These are phyloP conservation scores for Propithecus deckenii DNA, from an alignment of 2,797 vertebrate genomes.

Conservation along the genomic window DNA sequence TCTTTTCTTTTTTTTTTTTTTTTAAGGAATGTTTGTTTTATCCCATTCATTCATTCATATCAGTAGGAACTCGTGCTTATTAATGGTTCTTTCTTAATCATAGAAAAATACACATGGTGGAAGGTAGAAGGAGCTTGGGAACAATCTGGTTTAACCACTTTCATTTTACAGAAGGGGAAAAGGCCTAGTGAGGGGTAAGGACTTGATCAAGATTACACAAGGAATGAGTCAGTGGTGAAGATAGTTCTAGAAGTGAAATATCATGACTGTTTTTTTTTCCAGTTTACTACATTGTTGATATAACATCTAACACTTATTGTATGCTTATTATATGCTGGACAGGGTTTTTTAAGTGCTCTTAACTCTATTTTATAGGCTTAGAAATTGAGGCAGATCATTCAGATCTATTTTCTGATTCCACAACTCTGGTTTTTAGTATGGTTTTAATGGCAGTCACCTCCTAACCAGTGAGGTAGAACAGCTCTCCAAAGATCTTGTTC, in stretches of 20 bases:
- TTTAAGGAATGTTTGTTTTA: no score
- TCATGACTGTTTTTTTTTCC: background rate
- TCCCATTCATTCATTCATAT: no score
- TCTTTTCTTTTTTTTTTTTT: background rate
- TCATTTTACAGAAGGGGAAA: background rate
- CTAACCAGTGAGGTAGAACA: background rate
- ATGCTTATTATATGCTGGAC: background rate
- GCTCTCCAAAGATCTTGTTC: constrained; percentile 18
- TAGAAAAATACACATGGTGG: constrained; percentile 10
- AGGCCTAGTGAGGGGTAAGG: background rate
- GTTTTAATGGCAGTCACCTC: background rate
- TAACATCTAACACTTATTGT: background rate
- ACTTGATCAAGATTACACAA: constrained; percentile 5
- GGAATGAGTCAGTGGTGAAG: constrained; percentile 2
- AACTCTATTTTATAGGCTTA: constrained; percentile 44
- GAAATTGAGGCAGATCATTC: constrained; percentile 26
- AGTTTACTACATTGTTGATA: background rate
- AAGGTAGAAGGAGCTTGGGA: background rate
- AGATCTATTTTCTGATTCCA: constrained; percentile 21
- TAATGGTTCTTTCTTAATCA: background rate
- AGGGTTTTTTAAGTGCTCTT: constrained; percentile 42
- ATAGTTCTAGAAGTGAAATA: constrained; percentile 10
- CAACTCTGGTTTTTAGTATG: background rate
- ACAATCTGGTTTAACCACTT: constrained; percentile 7
- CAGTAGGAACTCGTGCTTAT: no score